Evolutionary conservation across 2,113 vertebrate species (phyloP).

Genomic region (Nerophis ophidion): DNA sequence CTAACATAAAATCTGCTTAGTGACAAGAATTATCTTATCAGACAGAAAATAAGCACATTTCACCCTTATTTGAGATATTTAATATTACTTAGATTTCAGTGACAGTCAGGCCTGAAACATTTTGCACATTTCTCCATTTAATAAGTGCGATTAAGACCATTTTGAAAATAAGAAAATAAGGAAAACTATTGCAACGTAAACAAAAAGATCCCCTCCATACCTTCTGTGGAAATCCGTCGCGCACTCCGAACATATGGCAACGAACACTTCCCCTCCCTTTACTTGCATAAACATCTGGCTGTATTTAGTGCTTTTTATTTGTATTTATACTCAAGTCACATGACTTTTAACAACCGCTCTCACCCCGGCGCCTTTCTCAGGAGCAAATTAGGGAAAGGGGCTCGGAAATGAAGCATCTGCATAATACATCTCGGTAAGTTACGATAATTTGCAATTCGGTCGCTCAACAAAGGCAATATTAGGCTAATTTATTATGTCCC

Average conservation of each 20-base stretch:
- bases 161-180: too few species aligned
- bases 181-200: too few species aligned
- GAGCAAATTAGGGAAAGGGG: neutral
- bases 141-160: too few species aligned
- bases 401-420: conserved; percentile 74
- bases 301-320: conserved; percentile 31
- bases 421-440: conserved; percentile 81
- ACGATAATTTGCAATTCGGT: conserved; percentile 82
- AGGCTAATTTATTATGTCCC: conserved; percentile 81
- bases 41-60: too few species aligned
- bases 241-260: neutral
- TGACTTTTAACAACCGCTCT: conserved; percentile 77
- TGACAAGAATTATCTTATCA: too few species aligned
- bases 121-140: too few species aligned
- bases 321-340: conserved; percentile 67
- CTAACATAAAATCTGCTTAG: too few species aligned
- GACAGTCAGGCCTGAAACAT: too few species aligned
- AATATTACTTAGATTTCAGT: too few species aligned
- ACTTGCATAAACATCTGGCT: conserved; percentile 46
- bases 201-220: too few species aligned
- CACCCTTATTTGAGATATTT: too few species aligned
- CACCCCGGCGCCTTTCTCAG: conserved; percentile 31
- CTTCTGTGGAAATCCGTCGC: neutral
- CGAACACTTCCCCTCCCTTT: neutral
- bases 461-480: conserved; percentile 82